Evolutionary conservation across 2,797 vertebrate species (phyloP).

Genomic region (Galaxias olidus): DNA sequence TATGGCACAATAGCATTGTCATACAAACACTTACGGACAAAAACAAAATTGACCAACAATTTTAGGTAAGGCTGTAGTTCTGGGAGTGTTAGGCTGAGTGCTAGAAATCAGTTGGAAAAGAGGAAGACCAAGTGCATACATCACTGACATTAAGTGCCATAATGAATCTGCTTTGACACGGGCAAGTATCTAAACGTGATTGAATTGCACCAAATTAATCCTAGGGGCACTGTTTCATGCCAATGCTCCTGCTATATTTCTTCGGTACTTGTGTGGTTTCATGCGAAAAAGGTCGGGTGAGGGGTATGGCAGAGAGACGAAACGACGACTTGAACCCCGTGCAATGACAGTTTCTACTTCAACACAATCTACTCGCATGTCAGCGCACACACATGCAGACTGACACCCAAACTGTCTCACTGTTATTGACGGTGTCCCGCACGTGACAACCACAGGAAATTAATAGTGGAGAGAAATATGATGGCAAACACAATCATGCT

Average conservation of each 20-base stretch:
- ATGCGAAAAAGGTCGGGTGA: constrained; percentile 1
- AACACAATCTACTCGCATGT: constrained; percentile 7
- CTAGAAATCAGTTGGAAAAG: constrained; percentile 17
- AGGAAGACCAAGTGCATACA: constrained; percentile 32
- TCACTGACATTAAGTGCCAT: constrained; percentile 48
- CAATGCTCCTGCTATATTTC: constrained; percentile 1
- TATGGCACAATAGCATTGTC: too few species aligned
- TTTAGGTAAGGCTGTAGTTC: too few species aligned
- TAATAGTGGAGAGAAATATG: constrained; percentile 16
- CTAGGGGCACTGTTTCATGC: constrained; percentile 21
- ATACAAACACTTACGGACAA: too few species aligned
- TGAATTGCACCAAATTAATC: constrained; percentile 27
- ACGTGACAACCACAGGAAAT: constrained; percentile 25
- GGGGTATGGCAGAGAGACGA: constrained; percentile 16
- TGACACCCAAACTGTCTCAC: constrained; percentile 16
- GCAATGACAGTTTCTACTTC: constrained; percentile 34
- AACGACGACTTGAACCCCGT: constrained; percentile 50
- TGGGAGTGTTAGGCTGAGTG: constrained; percentile 3
- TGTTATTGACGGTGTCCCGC: constrained; percentile 36
- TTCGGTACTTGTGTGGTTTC: neutral
- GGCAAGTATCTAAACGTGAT: neutral
- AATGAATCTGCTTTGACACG: constrained; percentile 32
- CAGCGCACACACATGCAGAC: constrained; percentile 16
- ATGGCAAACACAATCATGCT: neutral
- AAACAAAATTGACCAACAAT: too few species aligned